Conservation (phyloP, 2,888 invertebrate species). For the Pachymerium ferrugineum region DNA sequence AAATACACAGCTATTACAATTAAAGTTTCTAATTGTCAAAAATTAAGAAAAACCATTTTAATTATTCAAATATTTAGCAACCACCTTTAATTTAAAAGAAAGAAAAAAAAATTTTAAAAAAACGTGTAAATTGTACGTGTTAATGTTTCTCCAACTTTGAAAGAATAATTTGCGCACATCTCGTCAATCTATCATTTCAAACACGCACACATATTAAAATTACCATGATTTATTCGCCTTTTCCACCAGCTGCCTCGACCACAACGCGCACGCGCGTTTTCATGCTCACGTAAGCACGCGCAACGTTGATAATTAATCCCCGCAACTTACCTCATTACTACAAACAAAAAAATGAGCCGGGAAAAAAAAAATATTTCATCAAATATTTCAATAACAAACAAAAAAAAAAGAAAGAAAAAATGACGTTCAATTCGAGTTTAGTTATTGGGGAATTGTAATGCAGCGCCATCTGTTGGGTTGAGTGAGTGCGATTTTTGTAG, state of each 20-base stretch:
- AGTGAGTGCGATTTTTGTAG: not conserved
- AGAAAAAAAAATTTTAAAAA: no score
- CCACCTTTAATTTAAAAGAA: no score
- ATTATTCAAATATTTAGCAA: no score
- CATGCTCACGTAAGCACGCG: constrained; percentile 2
- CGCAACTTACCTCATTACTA: not conserved
- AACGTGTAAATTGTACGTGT: no score
- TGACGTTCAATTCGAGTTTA: not conserved
- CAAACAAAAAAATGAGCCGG: not conserved
- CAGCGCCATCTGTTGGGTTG: not conserved
- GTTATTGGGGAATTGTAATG: not conserved
- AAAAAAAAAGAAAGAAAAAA: no score
- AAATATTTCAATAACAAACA: not conserved
- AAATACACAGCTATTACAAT: no score
- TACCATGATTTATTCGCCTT: constrained; percentile 15
- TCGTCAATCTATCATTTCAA: not conserved
- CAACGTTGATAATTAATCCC: not conserved
- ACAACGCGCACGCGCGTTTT: not conserved
- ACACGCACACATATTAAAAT: constrained; percentile 15
- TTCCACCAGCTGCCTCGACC: constrained; percentile 12
- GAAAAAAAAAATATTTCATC: not conserved
- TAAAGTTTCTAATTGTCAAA: no score
- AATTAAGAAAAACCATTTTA: not conserved
- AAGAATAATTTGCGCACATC: constrained; percentile 11
- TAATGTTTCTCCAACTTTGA: not conserved